Conservation (phyloP, 2,797 vertebrate genomes). For the Taenioides sp. region DNA sequence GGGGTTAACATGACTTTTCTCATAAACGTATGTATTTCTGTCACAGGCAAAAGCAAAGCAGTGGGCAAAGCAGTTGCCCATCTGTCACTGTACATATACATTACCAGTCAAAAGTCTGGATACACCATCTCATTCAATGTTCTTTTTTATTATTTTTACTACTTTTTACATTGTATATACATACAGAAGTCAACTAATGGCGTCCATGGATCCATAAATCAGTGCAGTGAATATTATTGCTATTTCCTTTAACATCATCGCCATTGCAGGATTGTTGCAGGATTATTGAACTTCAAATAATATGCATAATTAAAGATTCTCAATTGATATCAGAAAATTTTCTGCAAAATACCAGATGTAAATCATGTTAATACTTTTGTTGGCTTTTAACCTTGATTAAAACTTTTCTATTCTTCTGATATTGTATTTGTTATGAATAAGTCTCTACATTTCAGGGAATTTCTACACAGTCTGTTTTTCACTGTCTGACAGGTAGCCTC, state of each 20-base stretch:
- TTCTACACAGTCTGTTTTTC: slow-evolving; percentile 54
- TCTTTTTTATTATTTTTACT: too few species aligned
- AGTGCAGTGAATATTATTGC: too few species aligned
- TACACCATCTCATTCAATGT: too few species aligned
- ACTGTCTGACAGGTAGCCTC: slow-evolving; percentile 72
- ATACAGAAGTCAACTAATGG: too few species aligned
- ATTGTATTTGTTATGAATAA: slow-evolving; percentile 28
- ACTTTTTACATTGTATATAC: too few species aligned
- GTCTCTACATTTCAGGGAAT: slow-evolving; percentile 21
- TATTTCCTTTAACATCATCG: too few species aligned
- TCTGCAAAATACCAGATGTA: neutral
- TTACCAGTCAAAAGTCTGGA: too few species aligned
- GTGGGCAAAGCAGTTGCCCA: neutral
- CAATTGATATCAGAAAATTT: neutral
- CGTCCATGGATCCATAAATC: too few species aligned
- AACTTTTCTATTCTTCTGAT: neutral
- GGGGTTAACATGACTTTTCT: neutral
- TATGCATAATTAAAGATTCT: neutral
- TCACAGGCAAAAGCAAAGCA: neutral
- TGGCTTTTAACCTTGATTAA: neutral
- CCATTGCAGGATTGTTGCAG: too few species aligned
- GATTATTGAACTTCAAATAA: neutral
- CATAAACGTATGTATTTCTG: neutral
- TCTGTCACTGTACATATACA: too few species aligned
- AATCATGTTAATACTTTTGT: neutral